A percentile compares a stretch with the other conserved stretches of the same genome.
phyloP scores from a whole-genome alignment of 2,888 invertebrate genomes.

The Trachelus iudaicus region DNA sequence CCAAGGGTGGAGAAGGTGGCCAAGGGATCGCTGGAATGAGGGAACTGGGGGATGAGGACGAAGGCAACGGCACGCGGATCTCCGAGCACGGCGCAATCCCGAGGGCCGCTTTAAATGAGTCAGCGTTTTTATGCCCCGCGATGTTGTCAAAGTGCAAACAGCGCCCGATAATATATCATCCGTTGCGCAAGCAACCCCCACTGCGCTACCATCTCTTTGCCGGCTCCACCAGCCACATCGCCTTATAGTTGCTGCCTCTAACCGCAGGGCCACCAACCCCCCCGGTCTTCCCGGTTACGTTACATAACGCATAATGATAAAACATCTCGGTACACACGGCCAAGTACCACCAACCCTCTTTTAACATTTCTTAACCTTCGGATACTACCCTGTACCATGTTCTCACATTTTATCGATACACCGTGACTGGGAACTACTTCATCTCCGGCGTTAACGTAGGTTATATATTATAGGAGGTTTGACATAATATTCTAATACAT shows the following conservation, averaged over 20 bases:
- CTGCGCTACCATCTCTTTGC: conserved; percentile 4
- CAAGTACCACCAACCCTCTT: conserved; percentile 22
- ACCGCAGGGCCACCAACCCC: conserved; percentile 32
- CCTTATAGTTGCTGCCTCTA: neutral
- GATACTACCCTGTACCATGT: neutral
- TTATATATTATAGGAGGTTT: neutral
- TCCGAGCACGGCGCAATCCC: conserved; percentile 58
- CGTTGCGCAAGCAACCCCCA: conserved; percentile 46
- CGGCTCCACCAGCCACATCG: neutral
- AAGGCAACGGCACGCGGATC: conserved; percentile 48
- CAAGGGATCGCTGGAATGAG: conserved; percentile 6
- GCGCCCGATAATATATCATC: conserved; percentile 65
- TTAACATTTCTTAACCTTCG: neutral
- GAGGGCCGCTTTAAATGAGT: conserved; percentile 66
- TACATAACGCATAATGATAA: conserved; percentile 32
- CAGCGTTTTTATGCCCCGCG: conserved; percentile 66
- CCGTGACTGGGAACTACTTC: neutral
- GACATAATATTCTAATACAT: neutral
- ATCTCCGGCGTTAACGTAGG: neutral
- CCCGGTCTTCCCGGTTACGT: conserved; percentile 15
- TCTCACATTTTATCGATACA: neutral
- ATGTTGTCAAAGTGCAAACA: conserved; percentile 67
- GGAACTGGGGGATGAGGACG: conserved; percentile 17
- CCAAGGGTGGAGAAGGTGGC: neutral
- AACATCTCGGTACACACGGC: conserved; percentile 38